These are phyloP conservation scores for Diorhabda sublineata DNA, from an alignment of 1,140 invertebrate genomes.

Conservation along the genomic window DNA sequence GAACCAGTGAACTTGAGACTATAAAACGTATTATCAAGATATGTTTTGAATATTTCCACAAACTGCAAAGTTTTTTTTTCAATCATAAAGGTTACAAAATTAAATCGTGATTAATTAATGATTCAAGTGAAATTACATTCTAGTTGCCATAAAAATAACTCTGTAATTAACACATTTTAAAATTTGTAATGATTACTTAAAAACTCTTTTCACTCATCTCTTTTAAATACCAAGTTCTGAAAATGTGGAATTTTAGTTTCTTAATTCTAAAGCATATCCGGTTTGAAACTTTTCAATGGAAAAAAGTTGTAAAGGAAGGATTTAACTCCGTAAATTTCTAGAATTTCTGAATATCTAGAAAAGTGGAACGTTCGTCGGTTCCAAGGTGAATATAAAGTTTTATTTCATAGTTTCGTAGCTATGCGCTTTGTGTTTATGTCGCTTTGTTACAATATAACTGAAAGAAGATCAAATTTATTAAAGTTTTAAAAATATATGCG, in stretches of 20 bases:
- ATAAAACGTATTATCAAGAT: too few species aligned
- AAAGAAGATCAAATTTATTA: too few species aligned
- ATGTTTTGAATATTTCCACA: too few species aligned
- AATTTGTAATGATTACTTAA: conserved; percentile 1
- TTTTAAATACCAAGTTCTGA: background rate
- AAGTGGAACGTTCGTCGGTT: background rate
- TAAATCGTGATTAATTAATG: too few species aligned
- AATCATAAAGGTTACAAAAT: too few species aligned
- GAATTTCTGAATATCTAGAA: conserved; percentile 3
- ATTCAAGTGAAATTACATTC: too few species aligned
- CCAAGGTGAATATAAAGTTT: conserved; percentile 2
- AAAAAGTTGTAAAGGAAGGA: conserved; percentile 2
- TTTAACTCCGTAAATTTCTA: background rate
- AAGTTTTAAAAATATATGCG: too few species aligned
- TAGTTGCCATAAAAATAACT: background rate
- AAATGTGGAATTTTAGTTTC: background rate
- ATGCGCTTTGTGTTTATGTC: background rate
- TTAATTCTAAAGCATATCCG: background rate
- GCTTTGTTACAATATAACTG: too few species aligned
- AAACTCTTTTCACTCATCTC: conserved; percentile 2
- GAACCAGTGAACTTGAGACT: too few species aligned
- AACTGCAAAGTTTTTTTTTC: too few species aligned
- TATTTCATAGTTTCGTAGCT: conserved; percentile 1
- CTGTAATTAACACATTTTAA: background rate
- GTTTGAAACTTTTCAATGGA: conserved; percentile 1